phyloP scores from a whole-genome alignment of 2,888 invertebrate species.

The Chalcosyrphus nemorum region DNA sequence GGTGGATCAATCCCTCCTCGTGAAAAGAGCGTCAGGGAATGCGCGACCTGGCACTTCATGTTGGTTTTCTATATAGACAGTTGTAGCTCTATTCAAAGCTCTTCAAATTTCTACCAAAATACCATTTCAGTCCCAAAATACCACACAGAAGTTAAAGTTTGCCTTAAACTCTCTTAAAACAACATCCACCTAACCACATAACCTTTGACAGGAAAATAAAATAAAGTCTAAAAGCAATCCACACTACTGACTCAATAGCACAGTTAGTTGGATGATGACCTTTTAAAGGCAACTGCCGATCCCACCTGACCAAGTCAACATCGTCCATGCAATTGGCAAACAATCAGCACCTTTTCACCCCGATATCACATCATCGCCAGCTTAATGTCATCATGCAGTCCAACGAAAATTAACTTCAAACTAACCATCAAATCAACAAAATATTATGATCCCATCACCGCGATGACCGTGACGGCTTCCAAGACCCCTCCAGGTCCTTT shows the following conservation, averaged over 20 bases:
- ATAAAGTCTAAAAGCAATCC: not conserved
- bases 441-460: slow-evolving; percentile 52
- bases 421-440: slow-evolving; percentile 47
- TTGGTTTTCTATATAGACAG: too few species aligned
- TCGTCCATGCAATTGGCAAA: slow-evolving; percentile 27
- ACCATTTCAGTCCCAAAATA: too few species aligned
- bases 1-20: too few species aligned
- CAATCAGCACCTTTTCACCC: slow-evolving; percentile 70
- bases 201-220: not conserved
- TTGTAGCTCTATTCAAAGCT: too few species aligned
- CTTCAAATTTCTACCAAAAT: too few species aligned
- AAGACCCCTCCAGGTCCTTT: not conserved
- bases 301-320: slow-evolving; percentile 32
- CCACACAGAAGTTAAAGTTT: too few species aligned
- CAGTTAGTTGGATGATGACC: slow-evolving; percentile 38
- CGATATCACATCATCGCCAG: slow-evolving; percentile 56
- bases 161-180: too few species aligned
- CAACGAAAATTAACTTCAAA: slow-evolving; percentile 36
- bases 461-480: slow-evolving; percentile 28
- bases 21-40: too few species aligned
- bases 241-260: slow-evolving; percentile 18
- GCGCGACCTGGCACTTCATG: too few species aligned
- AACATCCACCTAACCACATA: too few species aligned
- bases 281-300: slow-evolving; percentile 38
- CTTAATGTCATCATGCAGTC: slow-evolving; percentile 62